Conservation (phyloP, 2,113 vertebrate genomes). For the Hystrix cristata region DNA sequence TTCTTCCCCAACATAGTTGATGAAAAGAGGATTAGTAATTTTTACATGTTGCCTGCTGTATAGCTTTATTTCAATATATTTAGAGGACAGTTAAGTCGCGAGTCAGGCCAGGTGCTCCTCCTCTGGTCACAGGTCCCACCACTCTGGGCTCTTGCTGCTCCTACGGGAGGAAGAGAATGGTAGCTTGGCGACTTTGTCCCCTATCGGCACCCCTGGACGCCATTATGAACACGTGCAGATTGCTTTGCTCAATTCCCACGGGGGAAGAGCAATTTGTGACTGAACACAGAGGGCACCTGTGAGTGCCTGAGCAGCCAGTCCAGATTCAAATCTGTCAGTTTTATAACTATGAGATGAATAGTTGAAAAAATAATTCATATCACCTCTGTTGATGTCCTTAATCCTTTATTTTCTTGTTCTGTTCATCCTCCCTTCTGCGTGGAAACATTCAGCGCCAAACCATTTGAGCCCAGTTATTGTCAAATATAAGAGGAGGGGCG, state of each 20-base stretch:
- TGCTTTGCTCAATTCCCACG: background rate
- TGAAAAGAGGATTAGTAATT: background rate
- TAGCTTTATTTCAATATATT: background rate
- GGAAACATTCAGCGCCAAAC: background rate
- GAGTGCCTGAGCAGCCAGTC: background rate
- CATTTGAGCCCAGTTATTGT: background rate
- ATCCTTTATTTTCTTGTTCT: background rate
- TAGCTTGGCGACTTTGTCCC: background rate
- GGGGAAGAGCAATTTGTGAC: background rate
- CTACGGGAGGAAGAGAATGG: background rate
- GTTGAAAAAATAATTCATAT: background rate
- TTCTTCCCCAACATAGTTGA: background rate
- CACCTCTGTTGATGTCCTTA: background rate
- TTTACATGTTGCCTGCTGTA: background rate
- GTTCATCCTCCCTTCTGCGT: background rate
- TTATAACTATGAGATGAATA: background rate
- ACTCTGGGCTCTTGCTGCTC: background rate
- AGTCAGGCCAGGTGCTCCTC: background rate
- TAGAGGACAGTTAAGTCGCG: background rate
- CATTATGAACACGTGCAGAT: fast-evolving
- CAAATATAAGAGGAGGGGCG: background rate
- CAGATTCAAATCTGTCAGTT: background rate
- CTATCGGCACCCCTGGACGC: fast-evolving
- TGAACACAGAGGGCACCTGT: background rate
- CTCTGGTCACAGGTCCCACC: background rate